Evolutionary conservation across 2,888 invertebrate genomes (phyloP).

Genomic region (Ephialtes manifestator): DNA sequence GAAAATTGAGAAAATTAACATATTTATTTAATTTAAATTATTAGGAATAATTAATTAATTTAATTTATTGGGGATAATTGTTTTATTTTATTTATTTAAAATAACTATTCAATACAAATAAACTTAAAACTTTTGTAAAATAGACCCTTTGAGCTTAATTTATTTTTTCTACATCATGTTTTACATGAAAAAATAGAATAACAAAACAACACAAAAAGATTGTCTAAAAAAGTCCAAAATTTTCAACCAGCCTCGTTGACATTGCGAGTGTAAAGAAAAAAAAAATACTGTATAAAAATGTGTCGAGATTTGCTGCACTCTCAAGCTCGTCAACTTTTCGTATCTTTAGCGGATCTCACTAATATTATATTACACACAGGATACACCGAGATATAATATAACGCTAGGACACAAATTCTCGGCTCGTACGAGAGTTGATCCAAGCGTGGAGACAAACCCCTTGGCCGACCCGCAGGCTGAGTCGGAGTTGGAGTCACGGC

Average conservation of each 20-base stretch:
- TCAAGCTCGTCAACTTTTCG: slow-evolving; percentile 65
- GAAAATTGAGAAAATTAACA: too few species aligned
- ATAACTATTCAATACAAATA: too few species aligned
- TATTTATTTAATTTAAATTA: too few species aligned
- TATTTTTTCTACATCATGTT: too few species aligned
- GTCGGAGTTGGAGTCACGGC: slow-evolving; percentile 29
- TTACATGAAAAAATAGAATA: too few species aligned
- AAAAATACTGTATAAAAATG: background rate
- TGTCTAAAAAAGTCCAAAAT: background rate
- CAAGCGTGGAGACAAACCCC: slow-evolving; percentile 39
- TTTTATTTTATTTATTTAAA: too few species aligned
- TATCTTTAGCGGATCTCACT: background rate
- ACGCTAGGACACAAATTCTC: slow-evolving; percentile 27
- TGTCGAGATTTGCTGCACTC: slow-evolving; percentile 53
- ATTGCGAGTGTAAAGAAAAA: too few species aligned
- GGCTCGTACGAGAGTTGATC: slow-evolving; percentile 42
- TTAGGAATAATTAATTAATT: too few species aligned
- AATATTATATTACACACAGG: slow-evolving; percentile 47
- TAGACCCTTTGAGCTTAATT: too few species aligned
- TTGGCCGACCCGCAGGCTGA: slow-evolving; percentile 40
- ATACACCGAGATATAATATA: slow-evolving; percentile 50
- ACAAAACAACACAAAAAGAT: background rate
- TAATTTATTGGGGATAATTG: too few species aligned
- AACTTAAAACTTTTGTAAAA: too few species aligned
- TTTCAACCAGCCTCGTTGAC: background rate